phyloP scores from a whole-genome alignment of 2,113 vertebrate species.

The Cheirogaleus medius region DNA sequence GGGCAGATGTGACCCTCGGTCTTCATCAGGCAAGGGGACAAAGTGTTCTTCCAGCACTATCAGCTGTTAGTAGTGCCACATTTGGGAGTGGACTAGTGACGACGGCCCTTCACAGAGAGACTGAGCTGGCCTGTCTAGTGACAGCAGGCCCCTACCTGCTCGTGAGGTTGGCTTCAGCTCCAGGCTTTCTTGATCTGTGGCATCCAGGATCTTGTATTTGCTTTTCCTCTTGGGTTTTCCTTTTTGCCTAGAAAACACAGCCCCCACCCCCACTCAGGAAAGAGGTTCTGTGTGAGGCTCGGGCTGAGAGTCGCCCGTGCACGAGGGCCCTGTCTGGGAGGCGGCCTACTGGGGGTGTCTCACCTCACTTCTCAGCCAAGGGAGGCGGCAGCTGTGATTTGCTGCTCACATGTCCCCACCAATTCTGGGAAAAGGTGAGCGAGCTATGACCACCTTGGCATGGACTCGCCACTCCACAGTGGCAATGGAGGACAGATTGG shows the following conservation, averaged over 20 bases:
- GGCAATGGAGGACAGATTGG: not conserved
- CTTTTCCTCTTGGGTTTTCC: conserved; percentile 95
- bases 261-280: conserved; percentile 25
- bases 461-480: not conserved
- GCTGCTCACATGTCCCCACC: not conserved
- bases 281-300: not conserved
- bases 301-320: not conserved
- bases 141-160: conserved; percentile 84
- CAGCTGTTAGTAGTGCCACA: not conserved
- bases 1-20: accelerated
- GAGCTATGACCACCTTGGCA: not conserved
- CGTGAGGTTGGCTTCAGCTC: conserved; percentile 91
- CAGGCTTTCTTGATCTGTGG: conserved; percentile 92
- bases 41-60: not conserved
- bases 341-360: not conserved
- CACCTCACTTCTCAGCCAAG: not conserved
- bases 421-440: not conserved
- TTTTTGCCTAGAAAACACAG: conserved; percentile 88
- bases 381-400: not conserved
- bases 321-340: accelerated
- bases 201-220: conserved; percentile 97
- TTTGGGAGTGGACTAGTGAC: no score
- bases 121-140: not conserved
- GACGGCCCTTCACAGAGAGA: not conserved
- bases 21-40: not conserved